These are phyloP conservation scores for Xanthia icteritia DNA, from an alignment of 2,888 invertebrate species.

Conservation along the genomic window DNA sequence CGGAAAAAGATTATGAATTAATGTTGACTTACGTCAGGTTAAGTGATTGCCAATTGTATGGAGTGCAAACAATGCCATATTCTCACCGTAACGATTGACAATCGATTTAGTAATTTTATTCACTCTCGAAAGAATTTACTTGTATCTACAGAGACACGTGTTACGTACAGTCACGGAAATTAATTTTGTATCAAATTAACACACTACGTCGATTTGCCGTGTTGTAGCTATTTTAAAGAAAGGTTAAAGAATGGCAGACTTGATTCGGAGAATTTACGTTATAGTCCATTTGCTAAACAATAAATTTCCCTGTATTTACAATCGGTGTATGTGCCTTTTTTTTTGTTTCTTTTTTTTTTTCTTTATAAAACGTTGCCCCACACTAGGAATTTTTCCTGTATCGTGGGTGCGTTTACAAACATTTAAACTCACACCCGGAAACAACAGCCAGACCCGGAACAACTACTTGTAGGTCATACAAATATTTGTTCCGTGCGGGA, in stretches of 20 bases:
- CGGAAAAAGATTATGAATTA: slow-evolving; percentile 16
- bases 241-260: background rate
- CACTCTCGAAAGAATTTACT: background rate
- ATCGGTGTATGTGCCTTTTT: background rate
- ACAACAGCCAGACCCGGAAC: no score
- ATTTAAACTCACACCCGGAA: no score
- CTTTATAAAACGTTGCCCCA: no score
- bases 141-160: background rate
- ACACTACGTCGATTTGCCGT: background rate
- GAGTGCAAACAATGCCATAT: slow-evolving; percentile 37
- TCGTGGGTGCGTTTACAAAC: no score
- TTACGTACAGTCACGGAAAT: background rate
- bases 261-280: no score
- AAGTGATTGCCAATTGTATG: slow-evolving; percentile 28
- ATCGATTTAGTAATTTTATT: slow-evolving; percentile 28
- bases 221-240: background rate
- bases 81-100: slow-evolving; percentile 25
- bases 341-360: no score
- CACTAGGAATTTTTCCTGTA: no score
- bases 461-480: no score
- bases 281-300: no score
- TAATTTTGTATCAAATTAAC: background rate
- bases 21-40: background rate
- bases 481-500: no score
- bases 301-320: no score